Evolutionary conservation across 2,113 vertebrate genomes (phyloP).

Genomic region (Mormyrus lacerda): DNA sequence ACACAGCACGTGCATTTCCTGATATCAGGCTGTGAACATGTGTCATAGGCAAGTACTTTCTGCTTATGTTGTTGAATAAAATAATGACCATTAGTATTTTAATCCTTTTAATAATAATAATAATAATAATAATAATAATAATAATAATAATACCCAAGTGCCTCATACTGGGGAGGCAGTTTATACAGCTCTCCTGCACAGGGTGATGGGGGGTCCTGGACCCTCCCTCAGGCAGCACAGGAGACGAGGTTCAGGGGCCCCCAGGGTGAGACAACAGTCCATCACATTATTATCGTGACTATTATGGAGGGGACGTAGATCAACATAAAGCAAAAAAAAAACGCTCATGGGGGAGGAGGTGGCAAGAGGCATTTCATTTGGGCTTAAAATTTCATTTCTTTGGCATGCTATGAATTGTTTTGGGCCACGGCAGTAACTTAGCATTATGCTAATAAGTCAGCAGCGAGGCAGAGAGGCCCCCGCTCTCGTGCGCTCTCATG

Average conservation of each 20-base stretch:
- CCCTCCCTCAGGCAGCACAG: not conserved
- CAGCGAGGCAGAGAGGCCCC: conserved; percentile 67
- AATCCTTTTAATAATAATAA: not conserved
- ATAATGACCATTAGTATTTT: not conserved
- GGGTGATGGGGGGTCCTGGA: not conserved
- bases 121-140: not conserved
- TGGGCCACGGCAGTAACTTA: conserved; percentile 65
- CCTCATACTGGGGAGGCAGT: not conserved
- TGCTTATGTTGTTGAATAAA: not conserved
- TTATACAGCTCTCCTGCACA: not conserved
- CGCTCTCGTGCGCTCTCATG: conserved; percentile 32
- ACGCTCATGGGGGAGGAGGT: conserved; percentile 26
- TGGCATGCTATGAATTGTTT: conserved; percentile 65
- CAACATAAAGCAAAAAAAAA: conserved; percentile 7
- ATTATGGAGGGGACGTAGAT: conserved; percentile 13
- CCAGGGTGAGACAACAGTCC: not conserved
- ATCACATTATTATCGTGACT: not conserved
- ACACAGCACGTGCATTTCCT: not conserved
- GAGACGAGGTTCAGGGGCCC: not conserved
- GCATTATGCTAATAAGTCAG: conserved; percentile 75
- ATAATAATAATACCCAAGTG: not conserved
- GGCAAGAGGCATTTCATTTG: conserved; percentile 55
- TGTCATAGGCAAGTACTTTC: not conserved
- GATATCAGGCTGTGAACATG: not conserved
- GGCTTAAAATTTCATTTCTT: conserved; percentile 56